Percentiles rank a stretch among this genome's conserved stretches.
Conservation (phyloP, 2,888 invertebrate species). For the Morpho helenor region DNA sequence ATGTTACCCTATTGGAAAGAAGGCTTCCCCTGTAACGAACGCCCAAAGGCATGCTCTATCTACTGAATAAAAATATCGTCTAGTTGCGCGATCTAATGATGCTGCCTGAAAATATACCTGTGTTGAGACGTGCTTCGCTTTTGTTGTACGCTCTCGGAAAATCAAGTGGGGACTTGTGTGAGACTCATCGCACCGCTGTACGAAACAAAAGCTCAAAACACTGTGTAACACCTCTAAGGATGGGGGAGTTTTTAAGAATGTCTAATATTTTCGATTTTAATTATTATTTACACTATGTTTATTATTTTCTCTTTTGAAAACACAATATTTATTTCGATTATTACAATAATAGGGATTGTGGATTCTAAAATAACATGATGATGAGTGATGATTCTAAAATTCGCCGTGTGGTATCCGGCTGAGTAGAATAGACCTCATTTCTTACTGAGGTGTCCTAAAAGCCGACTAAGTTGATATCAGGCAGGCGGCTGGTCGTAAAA, state of each 20-base stretch:
- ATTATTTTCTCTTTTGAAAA: background rate
- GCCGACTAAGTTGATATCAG: no score
- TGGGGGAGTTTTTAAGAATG: conserved; percentile 8
- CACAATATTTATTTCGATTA: background rate
- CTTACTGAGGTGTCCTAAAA: no score
- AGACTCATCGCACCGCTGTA: conserved; percentile 25
- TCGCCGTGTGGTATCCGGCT: no score
- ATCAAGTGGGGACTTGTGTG: conserved; percentile 29
- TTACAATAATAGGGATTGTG: no score
- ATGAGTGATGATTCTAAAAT: no score
- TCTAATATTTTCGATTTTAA: conserved; percentile 3
- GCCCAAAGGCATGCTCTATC: conserved; percentile 52
- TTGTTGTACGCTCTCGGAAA: conserved; percentile 31
- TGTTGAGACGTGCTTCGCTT: conserved; percentile 26
- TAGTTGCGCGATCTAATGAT: conserved; percentile 32
- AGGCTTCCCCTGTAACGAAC: conserved; percentile 54
- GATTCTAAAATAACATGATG: no score
- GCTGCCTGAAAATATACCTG: conserved; percentile 30
- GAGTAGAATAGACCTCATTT: no score
- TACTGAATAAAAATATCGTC: conserved; percentile 52
- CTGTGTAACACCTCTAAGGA: conserved; percentile 6
- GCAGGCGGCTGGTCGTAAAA: no score
- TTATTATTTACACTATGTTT: background rate
- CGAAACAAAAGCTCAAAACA: conserved; percentile 25
- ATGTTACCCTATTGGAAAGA: conserved; percentile 30